Conservation (phyloP, 2,113 vertebrate species). For the Platichthys stellatus region DNA sequence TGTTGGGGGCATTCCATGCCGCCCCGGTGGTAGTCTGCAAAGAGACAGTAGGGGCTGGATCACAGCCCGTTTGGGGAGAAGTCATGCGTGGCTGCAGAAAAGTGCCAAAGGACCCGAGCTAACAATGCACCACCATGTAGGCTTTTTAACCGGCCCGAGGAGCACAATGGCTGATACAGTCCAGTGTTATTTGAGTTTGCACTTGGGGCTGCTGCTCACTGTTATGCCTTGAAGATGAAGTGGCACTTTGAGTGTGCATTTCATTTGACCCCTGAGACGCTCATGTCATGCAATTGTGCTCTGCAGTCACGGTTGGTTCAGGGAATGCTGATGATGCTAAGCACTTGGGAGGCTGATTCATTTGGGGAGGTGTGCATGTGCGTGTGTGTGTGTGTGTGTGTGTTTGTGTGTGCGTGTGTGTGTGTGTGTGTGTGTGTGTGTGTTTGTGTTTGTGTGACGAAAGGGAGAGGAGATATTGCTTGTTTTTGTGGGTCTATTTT, state of each 20-base stretch:
- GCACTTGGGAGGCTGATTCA: conserved; percentile 61
- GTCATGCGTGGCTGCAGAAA: conserved; percentile 62
- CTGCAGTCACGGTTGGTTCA: conserved; percentile 59
- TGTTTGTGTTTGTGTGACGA: conserved; percentile 9
- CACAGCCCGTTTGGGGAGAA: conserved; percentile 57
- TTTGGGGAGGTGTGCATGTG: conserved; percentile 41
- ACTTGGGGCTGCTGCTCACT: conserved; percentile 52
- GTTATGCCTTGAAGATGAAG: conserved; percentile 74
- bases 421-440: neutral
- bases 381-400: conserved; percentile 19
- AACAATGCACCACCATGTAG: conserved; percentile 43
- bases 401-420: neutral
- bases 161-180: conserved; percentile 41
- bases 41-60: conserved; percentile 58
- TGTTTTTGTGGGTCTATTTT: conserved; percentile 49
- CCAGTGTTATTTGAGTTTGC: conserved; percentile 41
- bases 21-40: conserved; percentile 63
- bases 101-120: conserved; percentile 36
- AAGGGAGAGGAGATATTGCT: conserved; percentile 40
- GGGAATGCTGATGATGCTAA: conserved; percentile 65
- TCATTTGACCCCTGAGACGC: conserved; percentile 72
- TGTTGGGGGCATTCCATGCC: conserved; percentile 65
- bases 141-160: conserved; percentile 35
- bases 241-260: conserved; percentile 69
- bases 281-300: conserved; percentile 57